Evolutionary conservation across 2,797 vertebrate species (phyloP).

Genomic region (Eidolon dupreanum): DNA sequence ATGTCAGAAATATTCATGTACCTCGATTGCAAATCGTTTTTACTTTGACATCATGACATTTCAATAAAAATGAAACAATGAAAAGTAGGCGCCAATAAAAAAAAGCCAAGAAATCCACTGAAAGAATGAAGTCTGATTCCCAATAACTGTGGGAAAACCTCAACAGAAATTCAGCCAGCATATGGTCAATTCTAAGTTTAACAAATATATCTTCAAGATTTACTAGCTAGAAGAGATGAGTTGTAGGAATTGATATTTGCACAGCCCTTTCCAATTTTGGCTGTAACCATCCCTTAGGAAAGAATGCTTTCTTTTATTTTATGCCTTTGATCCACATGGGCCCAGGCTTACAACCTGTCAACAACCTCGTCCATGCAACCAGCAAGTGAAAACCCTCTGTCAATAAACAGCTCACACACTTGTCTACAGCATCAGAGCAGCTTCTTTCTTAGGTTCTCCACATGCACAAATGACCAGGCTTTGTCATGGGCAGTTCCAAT

Average conservation of each 20-base stretch:
- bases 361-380: conserved; percentile 72
- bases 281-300: conserved; percentile 73
- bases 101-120: conserved; percentile 44
- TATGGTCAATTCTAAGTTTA: conserved; percentile 75
- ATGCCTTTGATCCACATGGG: conserved; percentile 65
- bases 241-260: conserved; percentile 32
- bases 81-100: conserved; percentile 42
- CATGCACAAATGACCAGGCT: background rate
- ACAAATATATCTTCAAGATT: conserved; percentile 71
- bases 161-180: conserved; percentile 69
- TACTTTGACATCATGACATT: conserved; percentile 41
- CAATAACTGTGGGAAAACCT: background rate
- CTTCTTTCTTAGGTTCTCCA: conserved; percentile 18
- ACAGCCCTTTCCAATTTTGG: conserved; percentile 54
- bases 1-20: background rate
- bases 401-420: conserved; percentile 40
- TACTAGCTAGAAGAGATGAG: conserved; percentile 76
- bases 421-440: background rate
- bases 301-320: conserved; percentile 74
- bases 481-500: background rate
- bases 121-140: conserved; percentile 49
- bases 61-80: conserved; percentile 39
- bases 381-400: conserved; percentile 70
- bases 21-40: background rate
- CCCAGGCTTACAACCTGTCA: conserved; percentile 75